Base-by-base conservation (phyloP, 2,797 vertebrate genomes). In the Holocentrus rufus region DNA sequence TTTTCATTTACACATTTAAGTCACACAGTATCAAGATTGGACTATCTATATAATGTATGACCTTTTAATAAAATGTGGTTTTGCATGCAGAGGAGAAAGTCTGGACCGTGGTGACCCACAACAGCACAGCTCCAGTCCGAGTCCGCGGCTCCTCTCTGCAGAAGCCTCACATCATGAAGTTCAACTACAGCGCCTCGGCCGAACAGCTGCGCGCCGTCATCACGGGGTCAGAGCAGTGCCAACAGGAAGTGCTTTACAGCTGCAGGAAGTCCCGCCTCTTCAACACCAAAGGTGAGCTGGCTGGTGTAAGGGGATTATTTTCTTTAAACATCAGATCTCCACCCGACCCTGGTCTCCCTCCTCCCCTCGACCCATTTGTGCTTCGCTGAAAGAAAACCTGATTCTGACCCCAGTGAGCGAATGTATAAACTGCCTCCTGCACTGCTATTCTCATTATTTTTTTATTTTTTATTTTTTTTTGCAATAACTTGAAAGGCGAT, bases 181-280 rank as follows among this genome's bases (percentile, higher is more conserved):
- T 99, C 71, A 93, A 95, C 92, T 99, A 99, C 69, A 93, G 94
- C 79, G 79, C 92, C 30, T 95, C 94, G 0, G 44, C 74, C 0
- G 94, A 96, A 15, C 97, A 98, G 56, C 92, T 99, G 2, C 94
- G 92, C 0, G 94, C 94, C 0, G 49, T 99, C 50, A 95, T 98
- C 0, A 93, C 90, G 0, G 90, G 90, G 4, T 96, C 96, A 0
- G 97, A 98, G 82, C 92, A 97, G 82, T 99, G 98, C 2, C 96
- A 98, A 54, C 98, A 99, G 88, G 96, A 97, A 83, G 92, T 96
- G 56, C 87, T 92, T 31, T 99, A 98, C 89, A 90, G 90, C 88
- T 99, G 98, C 92, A 96, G 81, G 87, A 96, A 89, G 80, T 98
- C 97, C n/a, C 95, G 95, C 2, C 94, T 99, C 23, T 95, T 98